Evolutionary conservation across 2,888 invertebrate species (phyloP), one percentile per base, ranked within the genome.

Genomic region (Cheilosia pagana): DNA sequence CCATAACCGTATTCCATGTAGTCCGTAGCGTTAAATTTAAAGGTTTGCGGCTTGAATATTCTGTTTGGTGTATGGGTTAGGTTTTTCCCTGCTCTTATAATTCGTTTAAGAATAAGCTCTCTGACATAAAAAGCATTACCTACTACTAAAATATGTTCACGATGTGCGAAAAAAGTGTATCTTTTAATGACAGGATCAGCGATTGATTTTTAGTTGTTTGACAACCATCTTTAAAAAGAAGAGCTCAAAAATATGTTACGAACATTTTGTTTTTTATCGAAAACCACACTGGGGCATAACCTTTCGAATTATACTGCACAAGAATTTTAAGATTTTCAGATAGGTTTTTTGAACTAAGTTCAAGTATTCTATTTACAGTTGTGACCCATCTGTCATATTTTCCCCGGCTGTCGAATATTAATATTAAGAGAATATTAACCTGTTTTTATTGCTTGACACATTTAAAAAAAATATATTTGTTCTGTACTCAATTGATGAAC

Each of bases 401-500:
- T 50, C 25, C 50, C 50, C 25, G 50, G 48, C 48, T 48, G 48
- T 45, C 45, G n/a, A n/a, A n/a, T n/a, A n/a, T n/a, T n/a, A n/a
- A n/a, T n/a, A n/a, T n/a, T n/a, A n/a, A n/a, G n/a, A n/a, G n/a
- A 21, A 45, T 21, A 45, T 19, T 45, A 45, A 45, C 14, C 23
- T 50, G 23, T 50, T 50, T 23, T 23, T 50, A 50, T 50, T 14
- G 23, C 23, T 25, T 23, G 19, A 48, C 48, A 48, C n/a, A 50
- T 50, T 63, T 50, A 35, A 21, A 50, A 50, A 41, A 52, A 39
- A 48, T 48, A 31, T 48, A 48, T 57, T 50, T 48, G 35, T 48
- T 70, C 57, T 12, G 57, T 70, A 57, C 45, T 57, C 43, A 67
- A 53, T 53, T 25, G 19, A 53, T 53, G 43, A 28, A 53, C 28